Evolutionary conservation across 2,113 vertebrate genomes (phyloP), one percentile per base, ranked within the genome.

Genomic region (Plecturocebus donacophilus): DNA sequence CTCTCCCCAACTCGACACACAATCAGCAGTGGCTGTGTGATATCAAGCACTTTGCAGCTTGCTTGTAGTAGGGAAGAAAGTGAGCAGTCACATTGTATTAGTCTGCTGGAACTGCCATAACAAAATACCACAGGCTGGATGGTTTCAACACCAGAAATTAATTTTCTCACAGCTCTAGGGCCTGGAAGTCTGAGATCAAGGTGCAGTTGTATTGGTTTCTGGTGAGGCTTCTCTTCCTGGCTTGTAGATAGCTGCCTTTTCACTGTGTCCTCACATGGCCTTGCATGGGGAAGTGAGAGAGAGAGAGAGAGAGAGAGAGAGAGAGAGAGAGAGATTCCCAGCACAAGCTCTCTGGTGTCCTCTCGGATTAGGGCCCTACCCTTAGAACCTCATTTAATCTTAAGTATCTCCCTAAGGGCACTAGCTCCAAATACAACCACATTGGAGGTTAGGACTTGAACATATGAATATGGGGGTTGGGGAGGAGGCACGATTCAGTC

Each of bases 401-500:
- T 42, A 96, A 45, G 66, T 71, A 30, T 3, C 45, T 87, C 25
- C 42, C 58, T 38, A 75, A 93, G 61, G 70, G 49, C 12, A 6
- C 25, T 13, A 2, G 61, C 66, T 82, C 38, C 73, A 93, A 73
- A 85, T 40, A 35, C 30, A 70, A 11, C 76, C 82, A 20, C 54
- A 14, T 21, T 52, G 35, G 8, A 14, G 52, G 40, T 35, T 58
- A 90, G 64, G 52, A 32, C 21, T 68, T 95, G 45, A n/a, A 35
- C n/a, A 35, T 75, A 71, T 45, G 27, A 66, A 16, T 76, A 52
- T 68, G 64, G 1, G 3, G n/a, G 6, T 45, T 19, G 16, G 4
- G 4, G 9, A 0, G 2, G 2, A 30, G 5, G 12, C 4, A 4
- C 7, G 71, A 11, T 49, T 87, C 42, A 45, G 20, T 52, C 56